Conservation (phyloP, 2,113 vertebrate genomes). For the Hystrix cristata region DNA sequence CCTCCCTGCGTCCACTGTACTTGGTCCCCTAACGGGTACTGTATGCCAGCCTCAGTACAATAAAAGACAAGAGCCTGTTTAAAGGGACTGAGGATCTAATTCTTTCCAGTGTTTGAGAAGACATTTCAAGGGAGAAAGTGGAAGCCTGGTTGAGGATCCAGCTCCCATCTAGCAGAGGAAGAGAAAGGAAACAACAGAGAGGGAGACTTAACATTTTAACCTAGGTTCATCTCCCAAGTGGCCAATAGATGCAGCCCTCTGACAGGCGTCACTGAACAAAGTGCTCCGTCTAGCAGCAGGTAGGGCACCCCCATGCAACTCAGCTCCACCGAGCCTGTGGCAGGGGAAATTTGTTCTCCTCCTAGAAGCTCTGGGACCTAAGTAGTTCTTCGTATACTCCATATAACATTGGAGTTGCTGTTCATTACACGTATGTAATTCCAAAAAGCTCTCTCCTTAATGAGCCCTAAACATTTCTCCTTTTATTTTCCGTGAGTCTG, state of each 20-base stretch:
- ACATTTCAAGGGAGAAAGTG: background rate
- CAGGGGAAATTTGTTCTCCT: background rate
- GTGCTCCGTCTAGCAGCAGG: fast-evolving
- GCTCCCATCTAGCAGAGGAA: background rate
- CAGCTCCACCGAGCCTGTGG: background rate
- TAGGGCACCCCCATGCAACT: background rate
- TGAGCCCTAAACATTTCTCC: background rate
- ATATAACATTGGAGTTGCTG: background rate
- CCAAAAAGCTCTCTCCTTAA: background rate
- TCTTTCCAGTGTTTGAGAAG: background rate
- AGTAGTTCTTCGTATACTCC: background rate
- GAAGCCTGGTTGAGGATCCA: background rate
- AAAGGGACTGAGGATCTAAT: background rate
- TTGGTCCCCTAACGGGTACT: background rate
- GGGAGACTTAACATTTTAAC: background rate
- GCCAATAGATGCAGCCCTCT: background rate
- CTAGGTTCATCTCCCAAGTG: background rate
- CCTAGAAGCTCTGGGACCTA: background rate
- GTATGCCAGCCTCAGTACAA: background rate
- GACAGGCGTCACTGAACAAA: background rate
- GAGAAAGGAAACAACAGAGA: background rate
- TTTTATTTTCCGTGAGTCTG: background rate
- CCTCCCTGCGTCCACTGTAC: background rate
- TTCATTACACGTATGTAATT: background rate
- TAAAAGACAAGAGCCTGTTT: background rate